These are phyloP conservation scores for Rhogogaster chlorosoma DNA, from an alignment of 2,888 invertebrate genomes.

Conservation along the genomic window DNA sequence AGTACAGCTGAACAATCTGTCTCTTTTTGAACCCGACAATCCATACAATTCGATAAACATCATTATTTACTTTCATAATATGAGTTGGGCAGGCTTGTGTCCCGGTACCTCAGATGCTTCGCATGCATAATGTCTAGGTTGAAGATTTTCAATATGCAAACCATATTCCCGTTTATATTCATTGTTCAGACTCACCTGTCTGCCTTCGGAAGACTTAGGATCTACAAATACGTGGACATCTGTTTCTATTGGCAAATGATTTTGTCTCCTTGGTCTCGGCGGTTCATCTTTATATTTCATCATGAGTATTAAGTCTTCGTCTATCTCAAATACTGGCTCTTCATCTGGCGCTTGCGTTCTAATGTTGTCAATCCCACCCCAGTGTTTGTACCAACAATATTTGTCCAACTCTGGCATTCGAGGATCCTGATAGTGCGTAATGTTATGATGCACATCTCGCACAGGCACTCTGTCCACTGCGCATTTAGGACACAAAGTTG, in stretches of 20 bases:
- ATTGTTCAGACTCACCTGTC: slow-evolving; percentile 20
- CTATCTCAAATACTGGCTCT: slow-evolving; percentile 14
- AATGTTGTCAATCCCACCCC: slow-evolving; percentile 22
- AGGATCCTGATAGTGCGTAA: not conserved
- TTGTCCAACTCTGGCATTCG: slow-evolving; percentile 26
- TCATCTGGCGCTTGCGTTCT: slow-evolving; percentile 29
- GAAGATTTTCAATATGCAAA: not conserved
- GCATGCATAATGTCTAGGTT: slow-evolving; percentile 31
- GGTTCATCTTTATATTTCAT: slow-evolving; percentile 2
- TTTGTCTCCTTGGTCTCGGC: not conserved
- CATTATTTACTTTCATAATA: slow-evolving; percentile 10
- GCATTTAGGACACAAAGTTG: slow-evolving; percentile 34
- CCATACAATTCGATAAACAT: not conserved
- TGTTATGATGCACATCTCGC: not conserved
- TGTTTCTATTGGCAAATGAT: slow-evolving; percentile 19
- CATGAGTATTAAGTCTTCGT: slow-evolving; percentile 4
- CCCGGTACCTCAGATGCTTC: not conserved
- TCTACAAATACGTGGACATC: slow-evolving; percentile 31
- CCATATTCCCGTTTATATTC: slow-evolving; percentile 29
- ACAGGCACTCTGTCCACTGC: not conserved
- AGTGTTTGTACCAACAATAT: slow-evolving; percentile 36
- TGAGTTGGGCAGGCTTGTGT: slow-evolving; percentile 18
- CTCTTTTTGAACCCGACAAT: not conserved
- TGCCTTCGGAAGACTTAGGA: not conserved
- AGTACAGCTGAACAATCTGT: slow-evolving; percentile 41